phyloP scores from a whole-genome alignment of 2,113 vertebrate species.

The Pteruthius melanotis region DNA sequence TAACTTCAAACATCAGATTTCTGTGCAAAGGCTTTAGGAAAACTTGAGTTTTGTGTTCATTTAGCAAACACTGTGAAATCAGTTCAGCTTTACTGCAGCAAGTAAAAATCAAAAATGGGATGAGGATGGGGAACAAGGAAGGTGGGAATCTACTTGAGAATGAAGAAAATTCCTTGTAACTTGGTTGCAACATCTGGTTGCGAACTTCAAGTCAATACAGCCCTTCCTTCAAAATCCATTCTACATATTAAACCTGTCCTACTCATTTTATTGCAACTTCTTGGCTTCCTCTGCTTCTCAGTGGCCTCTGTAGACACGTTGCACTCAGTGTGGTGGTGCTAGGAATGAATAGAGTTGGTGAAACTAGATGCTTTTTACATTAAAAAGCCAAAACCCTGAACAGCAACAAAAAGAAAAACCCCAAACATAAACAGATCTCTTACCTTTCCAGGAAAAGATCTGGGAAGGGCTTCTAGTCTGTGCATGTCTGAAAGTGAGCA shows the following conservation, averaged over 20 bases:
- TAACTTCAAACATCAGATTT: conserved; percentile 25
- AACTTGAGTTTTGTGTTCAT: neutral
- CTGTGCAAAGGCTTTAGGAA: conserved; percentile 3
- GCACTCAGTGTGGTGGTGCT: neutral
- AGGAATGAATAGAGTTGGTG: neutral
- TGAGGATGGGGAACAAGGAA: neutral
- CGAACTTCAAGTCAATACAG: neutral
- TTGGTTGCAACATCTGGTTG: neutral
- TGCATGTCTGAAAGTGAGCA: neutral
- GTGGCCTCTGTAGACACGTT: neutral
- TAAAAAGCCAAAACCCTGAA: neutral
- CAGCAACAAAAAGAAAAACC: neutral
- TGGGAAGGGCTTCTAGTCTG: neutral
- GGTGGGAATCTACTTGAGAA: neutral
- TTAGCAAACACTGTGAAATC: neutral
- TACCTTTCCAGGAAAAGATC: conserved; percentile 10
- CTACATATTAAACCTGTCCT: neutral
- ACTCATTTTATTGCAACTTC: neutral
- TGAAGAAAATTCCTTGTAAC: neutral
- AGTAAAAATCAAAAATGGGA: neutral
- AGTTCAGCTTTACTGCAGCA: neutral
- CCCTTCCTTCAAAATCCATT: neutral
- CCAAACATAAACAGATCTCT: neutral
- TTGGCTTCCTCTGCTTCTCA: neutral
- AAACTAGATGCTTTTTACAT: neutral